Percentiles rank a stretch among this genome's conserved stretches.
Conservation (phyloP, 1,140 invertebrate genomes). For the Drosophila auraria region DNA sequence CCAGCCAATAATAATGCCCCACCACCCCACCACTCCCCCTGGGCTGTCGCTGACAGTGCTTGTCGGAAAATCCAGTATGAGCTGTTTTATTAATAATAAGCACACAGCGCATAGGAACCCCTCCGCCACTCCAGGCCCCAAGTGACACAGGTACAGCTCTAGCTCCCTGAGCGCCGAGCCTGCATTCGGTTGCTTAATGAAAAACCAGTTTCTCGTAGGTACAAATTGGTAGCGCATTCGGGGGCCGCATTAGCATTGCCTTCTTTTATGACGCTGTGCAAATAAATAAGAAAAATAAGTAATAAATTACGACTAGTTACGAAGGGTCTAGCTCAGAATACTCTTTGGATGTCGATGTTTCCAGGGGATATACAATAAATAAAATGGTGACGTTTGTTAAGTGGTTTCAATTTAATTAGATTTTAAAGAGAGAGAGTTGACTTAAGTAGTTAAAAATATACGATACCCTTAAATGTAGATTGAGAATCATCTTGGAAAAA, state of each 20-base stretch:
- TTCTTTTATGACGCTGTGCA: constrained; percentile 56
- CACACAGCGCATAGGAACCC: constrained; percentile 46
- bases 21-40: neutral
- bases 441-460: neutral
- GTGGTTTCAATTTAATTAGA: no score
- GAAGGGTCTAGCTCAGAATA: no score
- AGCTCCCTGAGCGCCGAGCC: constrained; percentile 1
- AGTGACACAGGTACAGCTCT: constrained; percentile 27
- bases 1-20: constrained; percentile 26
- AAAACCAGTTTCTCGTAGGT: constrained; percentile 71
- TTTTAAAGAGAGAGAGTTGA: no score
- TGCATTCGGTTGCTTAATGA: constrained; percentile 67
- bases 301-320: neutral
- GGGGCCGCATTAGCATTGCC: constrained; percentile 37
- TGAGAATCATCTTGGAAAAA: no score
- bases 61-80: constrained; percentile 80
- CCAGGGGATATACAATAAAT: no score
- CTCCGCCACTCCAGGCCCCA: neutral
- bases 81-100: constrained; percentile 81
- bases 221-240: constrained; percentile 52
- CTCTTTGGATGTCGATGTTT: neutral
- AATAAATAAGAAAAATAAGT: constrained; percentile 45
- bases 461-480: neutral
- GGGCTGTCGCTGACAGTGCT: constrained; percentile 27
- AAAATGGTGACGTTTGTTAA: no score